Conservation (phyloP, 2,113 vertebrate species). For the Apteryx owenii region DNA sequence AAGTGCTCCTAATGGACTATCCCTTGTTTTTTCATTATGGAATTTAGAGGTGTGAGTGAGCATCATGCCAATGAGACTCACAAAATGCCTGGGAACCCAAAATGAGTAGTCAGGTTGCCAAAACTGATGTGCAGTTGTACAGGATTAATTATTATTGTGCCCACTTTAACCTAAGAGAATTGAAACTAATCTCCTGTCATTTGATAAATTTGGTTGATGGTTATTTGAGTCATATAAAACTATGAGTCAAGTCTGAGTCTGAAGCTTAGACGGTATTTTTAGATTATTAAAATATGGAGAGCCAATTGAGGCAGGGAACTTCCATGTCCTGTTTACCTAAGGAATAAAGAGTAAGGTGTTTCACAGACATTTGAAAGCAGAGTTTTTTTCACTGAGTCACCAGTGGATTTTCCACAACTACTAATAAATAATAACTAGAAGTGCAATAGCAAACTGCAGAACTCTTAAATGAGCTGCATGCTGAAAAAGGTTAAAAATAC, state of each 20-base stretch:
- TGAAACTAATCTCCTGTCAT: background rate
- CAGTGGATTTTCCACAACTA: slow-evolving; percentile 58
- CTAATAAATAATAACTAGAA: background rate
- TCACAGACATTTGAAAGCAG: slow-evolving; percentile 28
- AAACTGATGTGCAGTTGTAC: background rate
- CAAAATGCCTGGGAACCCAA: background rate
- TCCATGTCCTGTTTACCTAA: background rate
- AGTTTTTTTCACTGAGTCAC: slow-evolving; percentile 69
- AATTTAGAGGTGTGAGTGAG: background rate
- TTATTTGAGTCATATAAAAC: slow-evolving; percentile 3
- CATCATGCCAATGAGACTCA: background rate
- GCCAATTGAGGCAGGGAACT: background rate
- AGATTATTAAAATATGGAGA: slow-evolving; percentile 31
- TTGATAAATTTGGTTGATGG: slow-evolving; percentile 32
- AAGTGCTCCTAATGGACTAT: background rate
- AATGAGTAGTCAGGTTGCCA: background rate
- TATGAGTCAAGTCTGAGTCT: slow-evolving; percentile 65
- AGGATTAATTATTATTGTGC: background rate
- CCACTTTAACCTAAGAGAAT: background rate
- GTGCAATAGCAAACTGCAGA: background rate
- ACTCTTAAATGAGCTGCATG: background rate
- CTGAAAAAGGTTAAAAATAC: background rate
- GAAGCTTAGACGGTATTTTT: slow-evolving; percentile 40
- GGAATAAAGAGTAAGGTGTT: slow-evolving; percentile 19
- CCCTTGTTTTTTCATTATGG: background rate